Conservation (phyloP, 2,888 invertebrate species). For the Carabus problematicus region DNA sequence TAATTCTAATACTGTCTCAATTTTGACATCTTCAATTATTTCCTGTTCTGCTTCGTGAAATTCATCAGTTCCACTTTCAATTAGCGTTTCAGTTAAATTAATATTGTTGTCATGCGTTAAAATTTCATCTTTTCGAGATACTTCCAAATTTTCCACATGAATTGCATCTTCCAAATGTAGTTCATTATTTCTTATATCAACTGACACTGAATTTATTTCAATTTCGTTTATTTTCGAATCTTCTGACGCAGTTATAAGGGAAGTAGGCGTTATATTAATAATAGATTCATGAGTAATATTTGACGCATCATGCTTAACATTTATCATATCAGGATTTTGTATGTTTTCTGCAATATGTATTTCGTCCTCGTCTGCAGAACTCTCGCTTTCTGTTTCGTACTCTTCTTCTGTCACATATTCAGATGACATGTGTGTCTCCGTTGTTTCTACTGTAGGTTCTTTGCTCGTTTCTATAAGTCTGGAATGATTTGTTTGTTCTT, state of each 20-base stretch:
- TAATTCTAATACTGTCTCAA: constrained; percentile 1
- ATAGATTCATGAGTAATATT: too few relatives aligned
- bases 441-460: not conserved
- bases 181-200: not conserved
- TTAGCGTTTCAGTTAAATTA: too few relatives aligned
- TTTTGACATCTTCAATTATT: not conserved
- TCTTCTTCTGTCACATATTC: not conserved
- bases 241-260: not conserved
- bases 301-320: too few relatives aligned
- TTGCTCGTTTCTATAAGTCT: not conserved
- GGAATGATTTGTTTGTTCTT: not conserved
- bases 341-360: not conserved
- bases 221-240: not conserved
- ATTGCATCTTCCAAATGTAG: not conserved
- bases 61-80: not conserved
- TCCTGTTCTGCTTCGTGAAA: not conserved
- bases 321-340: too few relatives aligned
- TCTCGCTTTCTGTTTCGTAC: not conserved
- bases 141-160: not conserved
- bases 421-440: not conserved
- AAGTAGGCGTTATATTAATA: too few relatives aligned
- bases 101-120: not conserved
- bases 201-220: not conserved
- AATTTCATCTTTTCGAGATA: not conserved
- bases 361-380: not conserved